Evolutionary conservation across 2,888 invertebrate genomes (phyloP), one percentile per base, ranked within the genome.

Genomic region (Trisateles emortualis): DNA sequence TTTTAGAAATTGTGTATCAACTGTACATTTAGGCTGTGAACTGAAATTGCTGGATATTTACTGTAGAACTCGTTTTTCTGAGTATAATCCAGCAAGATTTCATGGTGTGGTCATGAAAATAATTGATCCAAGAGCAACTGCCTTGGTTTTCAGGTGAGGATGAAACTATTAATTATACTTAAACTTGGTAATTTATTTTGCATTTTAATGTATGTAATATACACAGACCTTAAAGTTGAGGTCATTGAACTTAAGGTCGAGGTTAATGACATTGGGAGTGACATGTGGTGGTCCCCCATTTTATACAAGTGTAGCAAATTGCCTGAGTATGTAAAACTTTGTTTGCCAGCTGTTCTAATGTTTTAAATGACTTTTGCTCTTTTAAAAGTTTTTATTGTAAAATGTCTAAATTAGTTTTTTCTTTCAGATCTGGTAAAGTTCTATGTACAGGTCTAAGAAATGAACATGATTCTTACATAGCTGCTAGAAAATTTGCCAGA

Each of bases 21-120:
- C 97, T 4, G 96, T 97, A 0, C 95, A 95, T 73, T 89, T 97
- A 58, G 95, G 95, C 13, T 96, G 96, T 79, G 94, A 95, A 77
- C 84, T 97, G 51, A 95, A 96, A 76, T 87, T 97, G 29, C 93
- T 95, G 72, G 94, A 94, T 54, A 96, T 97, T 51, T 97, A 97
- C 79, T 95, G 95, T 58, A 94, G 96, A 45, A 97, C 97, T 2
- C 93, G 97, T 62, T 97, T 96, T 84, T 96, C 97, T 0, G 97
- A 97, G 84, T 97, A 97, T 72, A 96, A 96, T 76, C 97, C 97
- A 6, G 94, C 95, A 4, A 92, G 97, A 65, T 97, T 97, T 79
- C 96, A 96, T 75, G 97, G 97, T 9, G 95, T 97, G 11, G 95
- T 97, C 0, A 97, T 97, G 97, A 94, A 96, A 77, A 95, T 97